Conservation (phyloP, 2,113 vertebrate species). For the Paralichthys olivaceus region DNA sequence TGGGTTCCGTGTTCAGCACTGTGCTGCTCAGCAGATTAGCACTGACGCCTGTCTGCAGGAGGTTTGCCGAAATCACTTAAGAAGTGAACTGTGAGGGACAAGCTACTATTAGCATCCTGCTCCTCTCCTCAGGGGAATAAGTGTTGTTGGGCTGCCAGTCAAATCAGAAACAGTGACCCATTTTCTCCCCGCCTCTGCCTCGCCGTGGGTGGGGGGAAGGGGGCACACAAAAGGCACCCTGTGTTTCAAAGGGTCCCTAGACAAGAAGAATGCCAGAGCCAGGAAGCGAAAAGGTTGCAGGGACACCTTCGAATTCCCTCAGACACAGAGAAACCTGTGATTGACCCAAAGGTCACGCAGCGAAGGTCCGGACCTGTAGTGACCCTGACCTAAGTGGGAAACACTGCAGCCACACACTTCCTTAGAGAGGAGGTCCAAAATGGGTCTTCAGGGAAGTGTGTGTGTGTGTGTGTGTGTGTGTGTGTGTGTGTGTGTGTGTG, state of each 20-base stretch:
- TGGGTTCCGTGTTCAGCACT: constrained; percentile 56
- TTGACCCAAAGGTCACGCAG: constrained; percentile 52
- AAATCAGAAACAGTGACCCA: constrained; percentile 82
- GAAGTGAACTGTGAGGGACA: constrained; percentile 30
- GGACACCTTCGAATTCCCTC: constrained; percentile 73
- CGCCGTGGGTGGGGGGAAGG: constrained; percentile 46
- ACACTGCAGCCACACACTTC: constrained; percentile 12
- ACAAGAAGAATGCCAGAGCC: constrained; percentile 74
- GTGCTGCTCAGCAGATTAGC: constrained; percentile 59
- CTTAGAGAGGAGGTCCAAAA: background rate
- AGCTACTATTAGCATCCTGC: constrained; percentile 74
- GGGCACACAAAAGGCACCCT: constrained; percentile 86
- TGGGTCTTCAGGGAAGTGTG: background rate
- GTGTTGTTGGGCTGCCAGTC: constrained; percentile 74
- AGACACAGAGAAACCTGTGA: constrained; percentile 58
- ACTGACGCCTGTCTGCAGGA: constrained; percentile 67
- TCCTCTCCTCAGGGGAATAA: constrained; percentile 73
- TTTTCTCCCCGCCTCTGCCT: constrained; percentile 75
- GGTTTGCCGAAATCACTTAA: constrained; percentile 49
- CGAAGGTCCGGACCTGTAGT: constrained; percentile 41
- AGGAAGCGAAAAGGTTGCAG: constrained; percentile 69
- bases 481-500: constrained; percentile 1
- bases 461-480: too few species aligned
- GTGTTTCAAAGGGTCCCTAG: constrained; percentile 84
- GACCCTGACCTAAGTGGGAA: constrained; percentile 47